Percentiles rank a stretch among this genome's conserved stretches.
phyloP scores from a whole-genome alignment of 2,113 vertebrate species.

The Neodontobutis hainanensis region DNA sequence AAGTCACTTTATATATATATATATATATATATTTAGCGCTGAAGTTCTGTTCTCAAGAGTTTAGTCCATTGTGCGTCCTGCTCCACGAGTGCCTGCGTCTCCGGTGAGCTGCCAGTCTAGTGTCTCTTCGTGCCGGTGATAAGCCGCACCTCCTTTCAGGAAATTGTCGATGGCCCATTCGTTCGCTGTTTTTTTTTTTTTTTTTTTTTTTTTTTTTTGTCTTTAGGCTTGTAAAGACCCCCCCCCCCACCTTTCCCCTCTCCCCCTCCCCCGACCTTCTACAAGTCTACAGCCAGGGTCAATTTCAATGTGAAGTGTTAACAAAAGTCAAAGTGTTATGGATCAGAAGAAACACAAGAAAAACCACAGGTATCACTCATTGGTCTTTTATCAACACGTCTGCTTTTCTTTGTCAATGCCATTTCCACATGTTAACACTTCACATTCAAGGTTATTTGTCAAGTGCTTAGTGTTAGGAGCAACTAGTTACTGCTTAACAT shows the following conservation, averaged over 20 bases:
- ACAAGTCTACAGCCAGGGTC: constrained; percentile 74
- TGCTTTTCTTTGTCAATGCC: constrained; percentile 26
- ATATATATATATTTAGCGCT: constrained; percentile 3
- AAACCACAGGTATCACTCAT: constrained; percentile 19
- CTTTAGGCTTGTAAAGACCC: constrained; percentile 64
- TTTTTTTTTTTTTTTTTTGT: constrained; percentile 56
- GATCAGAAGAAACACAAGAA: constrained; percentile 14
- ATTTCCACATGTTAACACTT: constrained; percentile 31
- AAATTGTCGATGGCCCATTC: constrained; percentile 86
- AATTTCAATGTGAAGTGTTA: constrained; percentile 93
- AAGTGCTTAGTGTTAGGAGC: constrained; percentile 10
- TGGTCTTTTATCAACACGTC: neutral
- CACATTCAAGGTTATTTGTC: constrained; percentile 58
- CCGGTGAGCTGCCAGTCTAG: constrained; percentile 11
- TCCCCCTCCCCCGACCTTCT: neutral
- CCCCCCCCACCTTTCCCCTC: constrained; percentile 15
- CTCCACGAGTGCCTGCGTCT: constrained; percentile 11
- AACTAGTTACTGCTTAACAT: too few relatives aligned
- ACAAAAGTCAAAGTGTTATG: constrained; percentile 80
- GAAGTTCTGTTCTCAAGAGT: neutral
- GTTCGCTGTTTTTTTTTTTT: constrained; percentile 51
- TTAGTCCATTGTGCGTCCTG: constrained; percentile 59
- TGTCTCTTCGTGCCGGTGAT: constrained; percentile 34
- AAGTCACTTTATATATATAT: neutral
- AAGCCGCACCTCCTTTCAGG: constrained; percentile 82